phyloP scores from a whole-genome alignment of 2,888 invertebrate species.

The Parnassius smintheus region DNA sequence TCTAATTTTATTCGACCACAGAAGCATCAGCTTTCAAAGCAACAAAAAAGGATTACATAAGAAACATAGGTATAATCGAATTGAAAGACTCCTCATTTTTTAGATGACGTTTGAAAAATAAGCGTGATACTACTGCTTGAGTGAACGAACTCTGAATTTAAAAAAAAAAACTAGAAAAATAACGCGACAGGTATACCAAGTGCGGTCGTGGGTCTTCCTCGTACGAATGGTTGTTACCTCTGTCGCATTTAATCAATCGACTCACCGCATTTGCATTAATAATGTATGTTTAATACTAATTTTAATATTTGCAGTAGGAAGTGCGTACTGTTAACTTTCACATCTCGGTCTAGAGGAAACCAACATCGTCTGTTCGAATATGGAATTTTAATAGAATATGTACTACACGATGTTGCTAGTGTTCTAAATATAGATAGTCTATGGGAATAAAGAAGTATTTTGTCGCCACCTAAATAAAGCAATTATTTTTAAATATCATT shows the following conservation, averaged over 20 bases:
- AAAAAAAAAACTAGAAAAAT: not conserved
- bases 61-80: too few relatives aligned
- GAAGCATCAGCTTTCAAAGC: too few relatives aligned
- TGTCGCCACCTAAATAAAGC: too few relatives aligned
- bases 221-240: constrained; percentile 15
- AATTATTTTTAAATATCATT: too few relatives aligned
- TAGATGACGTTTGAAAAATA: too few relatives aligned
- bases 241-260: constrained; percentile 24
- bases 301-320: constrained; percentile 27
- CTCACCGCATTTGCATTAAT: constrained; percentile 21
- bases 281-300: constrained; percentile 20
- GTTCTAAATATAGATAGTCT: constrained; percentile 19
- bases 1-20: too few relatives aligned
- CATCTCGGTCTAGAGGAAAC: constrained; percentile 20
- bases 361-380: constrained; percentile 19
- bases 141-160: too few relatives aligned
- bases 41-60: too few relatives aligned
- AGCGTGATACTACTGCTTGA: too few relatives aligned
- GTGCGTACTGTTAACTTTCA: constrained; percentile 26
- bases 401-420: constrained; percentile 11
- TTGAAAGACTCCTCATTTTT: too few relatives aligned
- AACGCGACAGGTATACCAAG: constrained; percentile 9
- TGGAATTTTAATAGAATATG: constrained; percentile 25
- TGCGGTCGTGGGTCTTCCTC: not conserved
- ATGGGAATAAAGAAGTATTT: constrained; percentile 4